Percentiles rank a stretch among this genome's conserved stretches.
Conservation (phyloP, 2,797 vertebrate species). For the Arnoldichthys spilopterus region DNA sequence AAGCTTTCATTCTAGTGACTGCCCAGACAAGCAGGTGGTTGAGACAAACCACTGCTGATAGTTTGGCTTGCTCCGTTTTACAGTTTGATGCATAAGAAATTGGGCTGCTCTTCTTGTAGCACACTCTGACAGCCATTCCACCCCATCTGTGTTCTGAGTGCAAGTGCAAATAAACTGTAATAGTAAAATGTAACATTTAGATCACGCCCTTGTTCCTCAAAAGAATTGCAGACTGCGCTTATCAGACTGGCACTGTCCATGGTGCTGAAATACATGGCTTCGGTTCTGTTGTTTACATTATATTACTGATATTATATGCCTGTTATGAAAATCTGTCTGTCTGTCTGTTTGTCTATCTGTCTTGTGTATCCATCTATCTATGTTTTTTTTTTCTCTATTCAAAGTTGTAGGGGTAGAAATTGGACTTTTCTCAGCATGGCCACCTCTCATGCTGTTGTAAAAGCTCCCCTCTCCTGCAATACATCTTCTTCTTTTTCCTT, state of each 20-base stretch:
- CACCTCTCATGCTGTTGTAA: conserved; percentile 5
- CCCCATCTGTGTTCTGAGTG: not conserved
- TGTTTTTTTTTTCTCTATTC: not conserved
- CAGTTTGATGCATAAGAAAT: not conserved
- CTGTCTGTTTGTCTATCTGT: not conserved
- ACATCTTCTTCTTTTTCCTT: conserved; percentile 3
- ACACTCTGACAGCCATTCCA: not conserved
- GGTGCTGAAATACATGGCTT: conserved; percentile 30
- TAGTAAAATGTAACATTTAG: not conserved
- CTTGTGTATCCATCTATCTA: not conserved
- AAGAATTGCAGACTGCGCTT: not conserved
- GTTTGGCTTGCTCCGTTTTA: not conserved
- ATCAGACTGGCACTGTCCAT: conserved; percentile 14
- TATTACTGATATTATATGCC: not conserved
- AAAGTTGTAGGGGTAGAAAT: not conserved
- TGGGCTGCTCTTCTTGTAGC: not conserved
- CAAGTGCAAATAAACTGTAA: not conserved
- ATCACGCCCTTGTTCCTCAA: not conserved
- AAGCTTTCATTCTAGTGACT: not conserved
- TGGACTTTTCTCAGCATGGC: not conserved
- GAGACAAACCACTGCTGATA: not conserved
- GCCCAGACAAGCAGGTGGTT: not conserved
- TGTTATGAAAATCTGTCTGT: not conserved
- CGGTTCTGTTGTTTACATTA: not conserved
- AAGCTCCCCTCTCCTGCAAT: not conserved